Base-by-base conservation (phyloP, 2,888 invertebrate species). In the Polyommatus icarus region DNA sequence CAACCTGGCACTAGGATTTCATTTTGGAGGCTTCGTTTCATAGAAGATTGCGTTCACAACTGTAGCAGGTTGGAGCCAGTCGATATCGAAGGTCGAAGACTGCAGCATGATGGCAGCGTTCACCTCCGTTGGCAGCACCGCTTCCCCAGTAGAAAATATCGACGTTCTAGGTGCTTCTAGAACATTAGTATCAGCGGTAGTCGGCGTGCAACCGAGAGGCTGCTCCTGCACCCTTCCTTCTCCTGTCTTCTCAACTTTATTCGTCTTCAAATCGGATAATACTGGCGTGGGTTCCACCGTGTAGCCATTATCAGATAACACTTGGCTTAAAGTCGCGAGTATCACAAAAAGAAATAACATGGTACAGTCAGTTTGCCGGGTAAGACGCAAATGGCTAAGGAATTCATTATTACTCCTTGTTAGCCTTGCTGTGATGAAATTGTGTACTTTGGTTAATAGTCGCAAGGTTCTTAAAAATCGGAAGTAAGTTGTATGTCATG, bases 391-490 rank as follows among this genome's bases (percentile, higher is more conserved):
- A 29, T 67, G 67, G 67, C 67, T 29, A 67, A 67, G 29, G 29
- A 67, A 67, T 67, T 67, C 67, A 32, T 32, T 67, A 67, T 67
- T 29, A 2, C 67, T 67, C 67, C 67, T 67, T 67, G 67, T 67
- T 67, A 6, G 67, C 67, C 67, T 67, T 67, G 67, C 20, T 61
- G 24, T 67, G 29, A 67, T 67, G 67, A 67, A 67, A 67, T 67
- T 20, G 29, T 67, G 24, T 29, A 67, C 29, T 67, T 29, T 24
- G 20, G 61, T 67, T 67, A 67, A 67, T 67, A 67, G 67, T 67
- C 8, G 67, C 67, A 67, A 29, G 67, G 67, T 67, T 32, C 67
- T 67, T 67, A 67, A 67, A 32, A 67, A 67, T 67, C 67, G 67
- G 67, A 67, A 15, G 29, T 67, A 29, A 3, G 29, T 32, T 15